Evolutionary conservation across 2,797 vertebrate genomes (phyloP), one percentile per base, ranked within the genome.

Genomic region (Artibeus jamaicensis): DNA sequence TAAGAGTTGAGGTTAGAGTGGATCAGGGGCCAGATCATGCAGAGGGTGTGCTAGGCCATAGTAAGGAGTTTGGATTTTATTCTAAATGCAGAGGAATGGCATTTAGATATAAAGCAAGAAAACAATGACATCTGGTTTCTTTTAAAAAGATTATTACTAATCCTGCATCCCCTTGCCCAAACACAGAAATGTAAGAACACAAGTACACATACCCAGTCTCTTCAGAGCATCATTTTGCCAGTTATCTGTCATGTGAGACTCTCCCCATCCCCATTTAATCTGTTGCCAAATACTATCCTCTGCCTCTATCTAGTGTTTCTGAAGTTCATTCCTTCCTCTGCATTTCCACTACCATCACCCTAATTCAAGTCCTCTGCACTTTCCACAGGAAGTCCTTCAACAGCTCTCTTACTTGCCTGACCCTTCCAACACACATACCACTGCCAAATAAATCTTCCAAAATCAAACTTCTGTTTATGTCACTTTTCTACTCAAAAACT

Each of bases 131-230:
- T 92, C 62, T 86, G 73, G 10, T 81, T 78, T 95, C 92, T 96
- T 96, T 85, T 95, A 21, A 89, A 97, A 94, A 62, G 92, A 93
- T 97, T 89, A 91, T n/a, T 73, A n/a, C 59, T 95, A 86, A 97
- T 92, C 91, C 96, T 46, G 22, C 73, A 76, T 53, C 70, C 55
- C 46, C 32, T 77, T 9, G 16, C 15, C 42, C 74, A 37, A 42
- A 74, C 71, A 68, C 26, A 0, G 29, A 57, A 55, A 59, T 4
- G 32, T 50, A 83, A 62, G 46, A 29, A n/a, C 24, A 0, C 37
- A 59, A 42, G 46, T 9, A 62, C 65, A n/a, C 0, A 1, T 21
- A n/a, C 2, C 22, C 11, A 9, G 29, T 44, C 95, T 85, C 65
- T 71, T 14, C 10, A 55, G 48, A 77, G 59, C 29, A 57, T 39